A percentile compares a stretch with the other conserved stretches of the same genome.
phyloP scores from a whole-genome alignment of 2,797 vertebrate genomes.

The Syngnathus acus region DNA sequence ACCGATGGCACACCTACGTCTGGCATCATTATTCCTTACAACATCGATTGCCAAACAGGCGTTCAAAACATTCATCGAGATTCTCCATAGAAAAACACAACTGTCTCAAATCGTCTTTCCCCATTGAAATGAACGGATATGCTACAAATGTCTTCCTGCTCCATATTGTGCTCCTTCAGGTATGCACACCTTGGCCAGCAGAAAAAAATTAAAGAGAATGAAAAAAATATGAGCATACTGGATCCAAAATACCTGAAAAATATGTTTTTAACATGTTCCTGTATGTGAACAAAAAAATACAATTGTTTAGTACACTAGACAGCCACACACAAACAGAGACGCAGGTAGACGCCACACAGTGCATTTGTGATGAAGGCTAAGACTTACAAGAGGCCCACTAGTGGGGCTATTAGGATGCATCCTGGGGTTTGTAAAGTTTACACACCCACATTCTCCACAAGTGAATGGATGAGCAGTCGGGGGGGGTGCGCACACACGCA shows the following conservation, averaged over 20 bases:
- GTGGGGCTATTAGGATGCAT: conserved; percentile 33
- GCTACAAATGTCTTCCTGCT: too few species aligned
- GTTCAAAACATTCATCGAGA: background rate
- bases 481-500: conserved; percentile 21
- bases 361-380: conserved; percentile 27
- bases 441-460: conserved; percentile 18
- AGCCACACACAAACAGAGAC: background rate
- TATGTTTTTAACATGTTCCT: background rate
- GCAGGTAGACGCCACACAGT: background rate
- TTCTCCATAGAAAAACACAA: too few species aligned
- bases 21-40: too few species aligned
- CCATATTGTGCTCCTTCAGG: too few species aligned
- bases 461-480: conserved; percentile 42
- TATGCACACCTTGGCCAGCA: too few species aligned
- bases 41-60: background rate
- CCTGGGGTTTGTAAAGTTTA: conserved; percentile 41
- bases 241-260: background rate
- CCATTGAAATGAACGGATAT: too few species aligned
- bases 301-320: background rate
- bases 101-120: too few species aligned
- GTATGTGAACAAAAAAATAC: too few species aligned
- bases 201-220: background rate
- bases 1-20: background rate
- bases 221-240: background rate
- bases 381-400: conserved; percentile 9